phyloP scores from a whole-genome alignment of 2,113 vertebrate genomes.

The Eulemur rufifrons region DNA sequence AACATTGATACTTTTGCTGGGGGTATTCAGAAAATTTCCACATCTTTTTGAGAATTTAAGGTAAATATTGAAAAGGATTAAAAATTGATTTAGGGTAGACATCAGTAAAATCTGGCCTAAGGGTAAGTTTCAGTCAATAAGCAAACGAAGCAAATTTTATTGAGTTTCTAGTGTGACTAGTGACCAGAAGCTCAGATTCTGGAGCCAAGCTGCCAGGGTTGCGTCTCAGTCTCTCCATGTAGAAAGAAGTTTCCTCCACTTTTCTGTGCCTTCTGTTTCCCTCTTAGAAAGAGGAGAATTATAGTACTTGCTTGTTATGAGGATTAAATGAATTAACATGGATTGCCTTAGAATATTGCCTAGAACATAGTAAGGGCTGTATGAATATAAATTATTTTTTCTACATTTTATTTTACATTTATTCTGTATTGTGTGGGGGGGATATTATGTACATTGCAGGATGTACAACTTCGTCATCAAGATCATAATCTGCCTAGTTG shows the following conservation, averaged over 20 bases:
- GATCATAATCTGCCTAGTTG: neutral
- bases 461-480: neutral
- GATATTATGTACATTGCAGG: neutral
- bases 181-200: neutral
- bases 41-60: neutral
- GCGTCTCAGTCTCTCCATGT: neutral
- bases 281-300: neutral
- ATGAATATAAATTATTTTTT: neutral
- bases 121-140: neutral
- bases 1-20: neutral
- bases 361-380: neutral
- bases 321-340: neutral
- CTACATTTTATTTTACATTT: neutral
- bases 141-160: neutral
- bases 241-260: neutral
- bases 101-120: neutral
- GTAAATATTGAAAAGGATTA: neutral
- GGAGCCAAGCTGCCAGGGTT: fast-evolving
- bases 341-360: neutral
- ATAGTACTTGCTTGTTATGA: neutral
- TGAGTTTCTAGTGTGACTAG: neutral
- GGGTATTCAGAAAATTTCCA: neutral
- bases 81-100: neutral
- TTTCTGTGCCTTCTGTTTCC: neutral
- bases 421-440: neutral